Conservation (phyloP, 2,797 vertebrate species). For the Australoheros facetus region DNA sequence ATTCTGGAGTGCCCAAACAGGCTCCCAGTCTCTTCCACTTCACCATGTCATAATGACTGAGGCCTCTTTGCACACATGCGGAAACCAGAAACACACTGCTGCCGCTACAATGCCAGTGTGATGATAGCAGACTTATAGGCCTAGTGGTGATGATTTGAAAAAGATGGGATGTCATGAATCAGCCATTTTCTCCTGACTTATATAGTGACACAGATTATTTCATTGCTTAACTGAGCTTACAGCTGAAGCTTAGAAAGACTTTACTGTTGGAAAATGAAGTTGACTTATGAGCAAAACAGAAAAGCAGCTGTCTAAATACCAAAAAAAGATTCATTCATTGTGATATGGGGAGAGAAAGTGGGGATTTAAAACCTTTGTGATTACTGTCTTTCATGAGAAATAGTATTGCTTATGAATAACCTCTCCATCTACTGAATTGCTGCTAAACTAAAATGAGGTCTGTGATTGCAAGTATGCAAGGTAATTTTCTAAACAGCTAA, state of each 20-base stretch:
- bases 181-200: slow-evolving; percentile 18
- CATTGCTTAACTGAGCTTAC: slow-evolving; percentile 7
- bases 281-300: slow-evolving; percentile 7
- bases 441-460: not conserved
- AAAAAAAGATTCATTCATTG: not conserved
- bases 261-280: slow-evolving; percentile 3
- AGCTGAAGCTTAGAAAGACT: slow-evolving; percentile 1
- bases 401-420: not conserved
- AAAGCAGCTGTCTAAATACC: slow-evolving; percentile 9
- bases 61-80: slow-evolving; percentile 5
- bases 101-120: not conserved
- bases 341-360: not conserved
- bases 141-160: slow-evolving; percentile 17
- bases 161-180: slow-evolving; percentile 29
- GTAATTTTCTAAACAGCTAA: not conserved
- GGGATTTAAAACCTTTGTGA: not conserved
- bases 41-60: slow-evolving; percentile 1
- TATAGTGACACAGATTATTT: slow-evolving; percentile 21
- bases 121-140: slow-evolving; percentile 9
- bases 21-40: slow-evolving; percentile 33
- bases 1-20: slow-evolving; percentile 40
- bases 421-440: not conserved
- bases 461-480: not conserved
- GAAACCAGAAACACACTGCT: slow-evolving; percentile 10
- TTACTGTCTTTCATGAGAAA: not conserved